Percentiles rank a stretch among this genome's conserved stretches.
Evolutionary conservation across 2,888 invertebrate genomes (phyloP).

Genomic region (Harpagoxenus sublaevis): DNA sequence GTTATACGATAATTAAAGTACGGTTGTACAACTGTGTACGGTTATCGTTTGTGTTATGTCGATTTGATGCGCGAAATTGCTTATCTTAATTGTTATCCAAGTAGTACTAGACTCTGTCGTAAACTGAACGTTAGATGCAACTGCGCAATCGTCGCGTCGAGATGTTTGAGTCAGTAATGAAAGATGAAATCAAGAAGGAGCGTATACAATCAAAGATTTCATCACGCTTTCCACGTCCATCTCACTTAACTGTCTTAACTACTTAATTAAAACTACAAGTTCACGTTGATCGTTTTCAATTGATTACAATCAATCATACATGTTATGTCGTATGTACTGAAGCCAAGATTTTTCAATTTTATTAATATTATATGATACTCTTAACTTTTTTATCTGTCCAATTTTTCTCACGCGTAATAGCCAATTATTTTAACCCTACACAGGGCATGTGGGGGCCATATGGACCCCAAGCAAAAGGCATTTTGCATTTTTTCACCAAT

Average conservation of each 20-base stretch:
- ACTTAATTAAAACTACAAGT: slow-evolving; percentile 17
- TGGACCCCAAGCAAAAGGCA: too few species aligned
- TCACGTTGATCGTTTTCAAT: not conserved
- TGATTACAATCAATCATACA: not conserved
- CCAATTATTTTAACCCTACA: slow-evolving; percentile 66
- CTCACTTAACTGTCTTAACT: slow-evolving; percentile 54
- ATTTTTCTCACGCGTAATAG: not conserved
- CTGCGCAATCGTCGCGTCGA: slow-evolving; percentile 6
- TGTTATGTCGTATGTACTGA: not conserved
- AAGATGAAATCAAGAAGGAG: slow-evolving; percentile 36
- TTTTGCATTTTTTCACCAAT: too few species aligned
- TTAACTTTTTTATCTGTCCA: not conserved
- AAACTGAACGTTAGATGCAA: not conserved
- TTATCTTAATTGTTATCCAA: slow-evolving; percentile 7
- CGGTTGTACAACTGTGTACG: not conserved
- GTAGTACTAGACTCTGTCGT: not conserved
- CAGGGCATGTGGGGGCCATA: too few species aligned
- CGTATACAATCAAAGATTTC: slow-evolving; percentile 41
- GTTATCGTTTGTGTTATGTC: not conserved
- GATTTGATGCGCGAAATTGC: slow-evolving; percentile 3
- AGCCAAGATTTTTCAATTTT: not conserved
- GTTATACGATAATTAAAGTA: slow-evolving; percentile 21
- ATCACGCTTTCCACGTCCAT: not conserved
- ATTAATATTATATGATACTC: not conserved
- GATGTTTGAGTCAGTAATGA: slow-evolving; percentile 17